These are phyloP conservation scores for Notarius lentiginosus DNA, from an alignment of 2,113 vertebrate genomes.

Conservation along the genomic window DNA sequence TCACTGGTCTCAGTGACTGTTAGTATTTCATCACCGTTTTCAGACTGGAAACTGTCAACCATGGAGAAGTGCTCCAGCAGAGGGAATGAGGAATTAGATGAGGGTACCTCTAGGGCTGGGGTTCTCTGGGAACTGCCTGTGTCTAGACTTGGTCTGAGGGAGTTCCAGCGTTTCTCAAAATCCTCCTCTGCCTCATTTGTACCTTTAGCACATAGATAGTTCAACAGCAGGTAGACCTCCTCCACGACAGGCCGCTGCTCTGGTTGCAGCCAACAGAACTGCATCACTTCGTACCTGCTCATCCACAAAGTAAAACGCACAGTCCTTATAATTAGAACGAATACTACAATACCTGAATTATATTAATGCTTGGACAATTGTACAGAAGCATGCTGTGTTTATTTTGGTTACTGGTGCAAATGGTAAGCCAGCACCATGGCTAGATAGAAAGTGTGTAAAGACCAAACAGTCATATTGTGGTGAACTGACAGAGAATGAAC, in stretches of 20 bases:
- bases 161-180: conserved; percentile 93
- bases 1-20: conserved; percentile 94
- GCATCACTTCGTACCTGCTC: conserved; percentile 96
- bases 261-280: conserved; percentile 97
- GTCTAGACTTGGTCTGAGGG: conserved; percentile 83
- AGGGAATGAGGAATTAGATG: conserved; percentile 83
- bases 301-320: neutral
- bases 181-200: conserved; percentile 86
- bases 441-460: neutral
- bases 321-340: neutral
- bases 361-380: neutral
- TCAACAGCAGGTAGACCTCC: conserved; percentile 92
- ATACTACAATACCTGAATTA: neutral
- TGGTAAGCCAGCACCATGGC: neutral
- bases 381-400: neutral
- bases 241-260: conserved; percentile 92
- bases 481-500: neutral
- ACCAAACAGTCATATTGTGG: conserved; percentile 7
- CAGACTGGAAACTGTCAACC: conserved; percentile 82
- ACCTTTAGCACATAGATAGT: conserved; percentile 89
- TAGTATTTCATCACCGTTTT: conserved; percentile 87
- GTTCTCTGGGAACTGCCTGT: conserved; percentile 64
- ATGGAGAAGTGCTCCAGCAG: conserved; percentile 88
- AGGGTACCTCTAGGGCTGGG: conserved; percentile 71
- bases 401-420: neutral